Evolutionary conservation across 2,797 vertebrate species (phyloP).

Genomic region (Ambastaia sidthimunki): DNA sequence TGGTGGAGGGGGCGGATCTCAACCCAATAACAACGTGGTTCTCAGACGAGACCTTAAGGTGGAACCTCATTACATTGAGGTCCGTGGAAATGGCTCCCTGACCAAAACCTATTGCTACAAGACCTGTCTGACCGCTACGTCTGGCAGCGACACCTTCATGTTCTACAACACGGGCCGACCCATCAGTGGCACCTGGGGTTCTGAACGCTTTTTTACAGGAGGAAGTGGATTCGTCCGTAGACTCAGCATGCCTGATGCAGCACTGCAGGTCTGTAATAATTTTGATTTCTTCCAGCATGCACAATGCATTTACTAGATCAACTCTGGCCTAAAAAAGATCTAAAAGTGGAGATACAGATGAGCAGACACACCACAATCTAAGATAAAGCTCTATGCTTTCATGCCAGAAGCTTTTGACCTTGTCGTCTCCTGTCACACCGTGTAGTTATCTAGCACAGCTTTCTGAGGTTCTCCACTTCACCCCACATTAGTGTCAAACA

Average conservation of each 20-base stretch:
- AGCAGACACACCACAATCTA: neutral
- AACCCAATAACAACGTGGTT: slow-evolving; percentile 91
- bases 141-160: slow-evolving; percentile 98
- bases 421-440: slow-evolving; percentile 58
- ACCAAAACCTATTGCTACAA: slow-evolving; percentile 99
- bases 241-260: slow-evolving; percentile 83
- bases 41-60: slow-evolving; percentile 91
- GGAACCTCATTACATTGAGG: slow-evolving; percentile 96
- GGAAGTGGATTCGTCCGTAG: slow-evolving; percentile 87
- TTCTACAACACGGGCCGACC: slow-evolving; percentile 97
- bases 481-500: slow-evolving; percentile 73
- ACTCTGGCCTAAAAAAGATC: neutral
- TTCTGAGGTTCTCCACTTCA: slow-evolving; percentile 65
- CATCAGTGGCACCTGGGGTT: slow-evolving; percentile 86
- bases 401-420: slow-evolving; percentile 56
- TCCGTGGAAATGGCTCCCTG: slow-evolving; percentile 94
- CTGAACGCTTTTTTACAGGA: slow-evolving; percentile 92
- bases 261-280: slow-evolving; percentile 76
- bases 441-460: slow-evolving; percentile 64
- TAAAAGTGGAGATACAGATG: neutral
- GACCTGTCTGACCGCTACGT: slow-evolving; percentile 93
- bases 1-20: slow-evolving; percentile 69
- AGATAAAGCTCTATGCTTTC: slow-evolving; percentile 9
- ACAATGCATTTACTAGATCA: neutral
- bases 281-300: neutral